phyloP scores from a whole-genome alignment of 2,888 invertebrate species.

The Polylopha cassiicola region DNA sequence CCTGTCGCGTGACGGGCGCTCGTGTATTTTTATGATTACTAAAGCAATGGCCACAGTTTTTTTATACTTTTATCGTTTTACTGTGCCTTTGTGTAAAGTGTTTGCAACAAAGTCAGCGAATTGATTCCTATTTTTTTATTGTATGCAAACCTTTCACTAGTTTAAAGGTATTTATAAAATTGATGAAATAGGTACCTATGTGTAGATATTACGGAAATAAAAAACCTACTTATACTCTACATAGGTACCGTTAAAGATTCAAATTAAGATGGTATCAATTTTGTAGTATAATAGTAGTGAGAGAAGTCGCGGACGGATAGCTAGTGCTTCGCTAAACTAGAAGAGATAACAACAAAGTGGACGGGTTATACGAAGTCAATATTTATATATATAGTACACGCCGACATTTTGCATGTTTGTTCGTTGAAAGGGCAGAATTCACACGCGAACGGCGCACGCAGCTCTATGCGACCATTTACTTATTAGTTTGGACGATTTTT shows the following conservation, averaged over 20 bases:
- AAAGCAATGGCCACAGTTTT: constrained; percentile 30
- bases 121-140: no score
- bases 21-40: constrained; percentile 41
- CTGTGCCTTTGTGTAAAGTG: constrained; percentile 20
- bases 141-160: no score
- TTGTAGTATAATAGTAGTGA: no score
- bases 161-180: no score
- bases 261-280: no score
- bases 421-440: constrained; percentile 25
- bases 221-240: no score
- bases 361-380: constrained; percentile 13
- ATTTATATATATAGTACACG: no score
- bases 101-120: constrained; percentile 11
- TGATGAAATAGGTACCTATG: no score
- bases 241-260: no score
- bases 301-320: no score
- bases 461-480: constrained; percentile 24
- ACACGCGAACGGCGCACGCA: constrained; percentile 30
- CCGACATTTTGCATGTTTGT: constrained; percentile 25
- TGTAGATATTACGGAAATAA: no score
- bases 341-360: not conserved
- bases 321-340: no score
- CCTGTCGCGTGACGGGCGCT: constrained; percentile 40
- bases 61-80: constrained; percentile 32
- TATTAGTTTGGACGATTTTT: constrained; percentile 18